These are phyloP conservation scores for Tricholaema leucomelas DNA, from an alignment of 2,113 vertebrate species.

Conservation along the genomic window DNA sequence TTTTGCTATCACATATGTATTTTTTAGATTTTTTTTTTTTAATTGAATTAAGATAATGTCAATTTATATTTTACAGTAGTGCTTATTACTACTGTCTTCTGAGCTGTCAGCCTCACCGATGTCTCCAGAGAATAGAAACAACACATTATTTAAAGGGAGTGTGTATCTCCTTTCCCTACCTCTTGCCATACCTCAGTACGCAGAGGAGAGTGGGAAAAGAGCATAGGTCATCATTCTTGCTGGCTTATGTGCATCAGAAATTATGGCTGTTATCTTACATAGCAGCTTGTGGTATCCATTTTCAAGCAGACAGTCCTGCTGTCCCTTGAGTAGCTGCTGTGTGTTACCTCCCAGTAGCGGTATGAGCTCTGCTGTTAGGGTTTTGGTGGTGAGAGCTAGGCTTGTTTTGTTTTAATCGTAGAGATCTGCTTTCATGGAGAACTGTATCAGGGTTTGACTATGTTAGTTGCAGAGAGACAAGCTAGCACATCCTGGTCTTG, in stretches of 20 bases:
- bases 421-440: background rate
- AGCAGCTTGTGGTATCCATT: slow-evolving; percentile 48
- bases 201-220: background rate
- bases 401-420: background rate
- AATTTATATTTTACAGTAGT: background rate
- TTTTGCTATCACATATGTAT: background rate
- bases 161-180: background rate
- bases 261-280: slow-evolving; percentile 42
- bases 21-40: background rate
- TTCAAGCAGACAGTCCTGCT: background rate
- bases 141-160: background rate
- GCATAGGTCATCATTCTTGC: slow-evolving; percentile 2
- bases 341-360: background rate
- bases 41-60: background rate
- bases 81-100: background rate
- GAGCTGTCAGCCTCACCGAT: background rate
- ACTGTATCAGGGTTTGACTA: background rate
- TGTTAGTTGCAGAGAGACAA: background rate
- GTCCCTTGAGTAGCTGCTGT: background rate
- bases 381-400: background rate
- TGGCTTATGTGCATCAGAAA: slow-evolving; percentile 24
- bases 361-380: background rate
- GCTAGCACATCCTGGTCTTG: background rate
- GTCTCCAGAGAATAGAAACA: background rate
- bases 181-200: background rate